phyloP scores from a whole-genome alignment of 2,888 invertebrate species.

The Osedax frankpressi region DNA sequence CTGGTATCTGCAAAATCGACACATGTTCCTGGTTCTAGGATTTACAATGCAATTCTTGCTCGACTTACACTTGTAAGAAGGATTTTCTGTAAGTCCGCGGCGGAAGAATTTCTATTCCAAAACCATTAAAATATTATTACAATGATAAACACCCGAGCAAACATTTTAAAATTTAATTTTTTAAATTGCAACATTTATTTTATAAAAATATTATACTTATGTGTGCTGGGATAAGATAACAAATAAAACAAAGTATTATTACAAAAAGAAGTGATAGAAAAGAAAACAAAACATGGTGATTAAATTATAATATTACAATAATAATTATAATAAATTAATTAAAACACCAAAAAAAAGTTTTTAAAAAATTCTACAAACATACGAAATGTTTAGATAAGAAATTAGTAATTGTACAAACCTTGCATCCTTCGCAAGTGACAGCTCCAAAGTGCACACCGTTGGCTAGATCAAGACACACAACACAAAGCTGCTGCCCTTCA shows the following conservation, averaged over 20 bases:
- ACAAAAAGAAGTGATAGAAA: not conserved
- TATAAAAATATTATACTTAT: too few species aligned
- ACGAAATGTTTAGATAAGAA: too few species aligned
- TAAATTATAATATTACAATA: too few species aligned
- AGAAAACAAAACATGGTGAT: not conserved
- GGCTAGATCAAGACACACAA: constrained; percentile 26
- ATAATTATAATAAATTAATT: too few species aligned
- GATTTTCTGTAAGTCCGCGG: constrained; percentile 24
- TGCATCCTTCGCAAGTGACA: constrained; percentile 45
- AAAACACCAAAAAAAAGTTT: too few species aligned
- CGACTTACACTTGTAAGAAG: constrained; percentile 22
- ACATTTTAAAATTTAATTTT: too few species aligned
- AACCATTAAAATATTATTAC: too few species aligned
- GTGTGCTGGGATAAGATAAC: too few species aligned
- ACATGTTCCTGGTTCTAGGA: constrained; percentile 24
- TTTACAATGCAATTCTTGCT: constrained; percentile 20
- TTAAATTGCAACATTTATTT: too few species aligned
- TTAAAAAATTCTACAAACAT: too few species aligned
- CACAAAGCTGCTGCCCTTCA: constrained; percentile 26
- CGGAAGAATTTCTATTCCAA: constrained; percentile 27
- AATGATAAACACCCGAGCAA: too few species aligned
- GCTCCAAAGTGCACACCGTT: constrained; percentile 40
- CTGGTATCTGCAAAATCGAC: constrained; percentile 25
- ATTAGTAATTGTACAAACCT: constrained; percentile 30
- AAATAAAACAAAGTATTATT: too few species aligned